Base-by-base conservation (phyloP, 2,797 vertebrate species). In the Pseudochirops corinnae region DNA sequence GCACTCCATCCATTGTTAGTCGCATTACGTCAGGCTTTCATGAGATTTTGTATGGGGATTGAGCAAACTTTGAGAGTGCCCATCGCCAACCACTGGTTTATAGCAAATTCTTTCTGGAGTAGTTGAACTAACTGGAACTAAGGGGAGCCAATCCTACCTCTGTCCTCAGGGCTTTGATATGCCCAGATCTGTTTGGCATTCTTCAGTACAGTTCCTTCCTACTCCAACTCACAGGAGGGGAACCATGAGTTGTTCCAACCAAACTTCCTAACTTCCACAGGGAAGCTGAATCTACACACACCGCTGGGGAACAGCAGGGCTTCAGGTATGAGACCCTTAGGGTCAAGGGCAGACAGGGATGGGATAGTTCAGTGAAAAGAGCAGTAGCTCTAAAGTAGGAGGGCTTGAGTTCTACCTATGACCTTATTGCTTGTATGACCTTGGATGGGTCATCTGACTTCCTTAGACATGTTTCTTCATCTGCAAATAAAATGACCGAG, bases 271-370 rank as follows among this genome's bases (percentile, higher is more conserved):
- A 55, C 56, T 55, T 6, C 26, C 2, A 50, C 18, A 0, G 0
- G 67, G 13, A 31, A 18, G 31, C 31, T 21, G 31, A 91, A 56
- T 91, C 94, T 1, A 9, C 57, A 24, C 0, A 4, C 16, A 60
- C 93, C 96, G 93, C 94, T 90, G 93, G 97, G 97, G 82, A 97
- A 97, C 95, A 96, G 96, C 95, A 94, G 26, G 96, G 95, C 60
- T 95, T 96, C 56, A 53, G 16, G 33, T 93, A 6, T 90, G 92
- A 90, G 52, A 56, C 4, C 28, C 7, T 39, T 10, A 67, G 93
- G 90, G 93, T 90, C 91, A 92, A 90, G 55, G 12, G 26, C 4
- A 33, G 31, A 62, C 26, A 90, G 67, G 9, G 14, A 56, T n/a
- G 87, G 87, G 60, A 62, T 33, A 29, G 29, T 62, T 62, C 60